Base-by-base conservation (phyloP, 2,113 vertebrate genomes). In the Epinephelus fuscoguttatus region DNA sequence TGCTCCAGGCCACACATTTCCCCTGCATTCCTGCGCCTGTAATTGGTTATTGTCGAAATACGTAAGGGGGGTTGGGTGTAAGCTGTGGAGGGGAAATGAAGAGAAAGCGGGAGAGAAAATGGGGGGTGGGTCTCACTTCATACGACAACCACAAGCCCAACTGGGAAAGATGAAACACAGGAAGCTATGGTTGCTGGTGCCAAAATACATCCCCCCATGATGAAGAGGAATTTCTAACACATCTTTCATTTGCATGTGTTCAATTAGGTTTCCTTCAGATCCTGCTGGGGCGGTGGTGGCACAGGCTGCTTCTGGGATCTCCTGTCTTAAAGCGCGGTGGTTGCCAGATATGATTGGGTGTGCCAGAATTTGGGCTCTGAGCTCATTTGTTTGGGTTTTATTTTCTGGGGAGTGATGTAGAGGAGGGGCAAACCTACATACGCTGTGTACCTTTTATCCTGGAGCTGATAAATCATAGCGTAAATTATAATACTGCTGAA, bases 181-280 rank as follows among this genome's bases (percentile, higher is more conserved):
- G 42, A 72, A 85, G 56, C 79, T 68, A 19, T 53, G 42, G 75
- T 70, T 67, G 47, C 82, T 66, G 40, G 70, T 89, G 88, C 86
- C 88, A 86, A 84, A 91, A 80, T 17, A 14, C 78, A 72, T 42
- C 90, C 91, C 81, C 85, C 76, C 75, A 52, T 45, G 79, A 92
- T 88, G 60, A 89, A 89, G 86, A 70, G 84, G 81, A 88, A 89
- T 93, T 84, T 90, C 87, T 56, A 88, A 92, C 64, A 55, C 52
- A 50, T 87, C 25, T 60, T 88, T 89, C 72, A 92, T 92, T 94
- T 93, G 89, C 89, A 89, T 92, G 84, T 59, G 78, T 84, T 84
- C 82, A 90, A 89, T 93, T 92, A 90, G 42, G 56, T 73, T 42
- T 60, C 25, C 60, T 61, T 88, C 49, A 77, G 60, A 85, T 92